Base-by-base conservation (phyloP, 2,797 vertebrate genomes). In the Triplophysa bombifrons region DNA sequence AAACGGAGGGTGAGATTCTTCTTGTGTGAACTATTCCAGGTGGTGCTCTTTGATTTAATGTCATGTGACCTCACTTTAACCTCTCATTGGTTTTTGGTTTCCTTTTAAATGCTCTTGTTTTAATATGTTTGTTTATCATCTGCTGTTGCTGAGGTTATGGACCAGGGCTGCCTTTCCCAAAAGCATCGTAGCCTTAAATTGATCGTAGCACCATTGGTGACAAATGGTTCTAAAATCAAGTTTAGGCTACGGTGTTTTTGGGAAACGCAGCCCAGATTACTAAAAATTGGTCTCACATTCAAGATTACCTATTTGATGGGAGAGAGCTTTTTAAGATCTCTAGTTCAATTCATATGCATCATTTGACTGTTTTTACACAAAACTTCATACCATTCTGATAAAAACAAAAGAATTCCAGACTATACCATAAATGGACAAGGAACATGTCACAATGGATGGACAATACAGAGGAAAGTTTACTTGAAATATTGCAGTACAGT, bases 91-190 rank as follows among this genome's bases (percentile, higher is more conserved):
- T 19, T 77, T 77, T 60, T 61, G n/a, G 44, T 14, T 27, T 12
- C 0, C 50, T 56, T 30, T 74, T 7, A 72, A 85, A 79, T 34
- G 83, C 83, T 82, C 82, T 71, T 83, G 64, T 84, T 74, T 82
- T 64, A 50, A 83, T 75, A 80, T 86, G 78, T 69, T 58, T 64
- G 61, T 65, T 60, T 58, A 76, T 63, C 9, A 30, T 61, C 20
- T 20, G n/a, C 68, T 80, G n/a, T 80, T 76, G 5, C 46, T 71
- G 30, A 27, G 64, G 14, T 48, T 20, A 67, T 76, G 38, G 74
- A 67, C 64, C 34, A 56, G 46, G 19, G 25, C 25, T 27, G 25
- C 25, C 2, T 27, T 27, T 27, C 25, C 25, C 25, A 27, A 27
- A 27, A 1, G 25, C 2, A 27, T 27, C 25, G 25, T 27, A 27